Evolutionary conservation across 2,888 invertebrate species (phyloP).

Genomic region (Platynereis dumerilii): DNA sequence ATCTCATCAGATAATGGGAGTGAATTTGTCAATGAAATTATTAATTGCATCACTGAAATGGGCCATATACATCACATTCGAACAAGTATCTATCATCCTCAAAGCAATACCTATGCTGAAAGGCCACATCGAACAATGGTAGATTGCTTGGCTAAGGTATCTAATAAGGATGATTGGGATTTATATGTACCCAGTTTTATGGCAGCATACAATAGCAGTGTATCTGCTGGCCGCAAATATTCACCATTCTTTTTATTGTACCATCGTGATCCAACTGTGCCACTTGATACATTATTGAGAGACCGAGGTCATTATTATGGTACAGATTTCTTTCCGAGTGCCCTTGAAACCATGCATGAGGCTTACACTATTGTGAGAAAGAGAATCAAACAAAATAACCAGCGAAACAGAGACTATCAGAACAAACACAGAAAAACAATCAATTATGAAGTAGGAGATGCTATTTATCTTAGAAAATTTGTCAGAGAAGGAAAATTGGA

Average conservation of each 20-base stretch:
- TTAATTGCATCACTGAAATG: neutral
- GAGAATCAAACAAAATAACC: neutral
- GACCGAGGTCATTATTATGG: neutral
- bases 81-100: neutral
- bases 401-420: neutral
- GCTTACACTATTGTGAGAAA: neutral
- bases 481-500: neutral
- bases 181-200: neutral
- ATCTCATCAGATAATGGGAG: neutral
- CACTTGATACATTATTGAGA: neutral
- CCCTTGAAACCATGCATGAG: neutral
- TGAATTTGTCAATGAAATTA: slow-evolving; percentile 4
- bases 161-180: slow-evolving; percentile 1
- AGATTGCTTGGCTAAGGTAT: neutral
- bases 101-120: neutral
- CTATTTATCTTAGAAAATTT: neutral
- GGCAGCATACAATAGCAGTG: neutral
- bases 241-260: neutral
- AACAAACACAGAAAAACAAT: neutral
- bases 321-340: neutral
- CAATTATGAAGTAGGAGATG: neutral
- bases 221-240: neutral
- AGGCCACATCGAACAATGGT: neutral
- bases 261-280: neutral
- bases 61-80: neutral